Conservation (phyloP, 1,140 invertebrate genomes). For the Adoxophyes honmai region DNA sequence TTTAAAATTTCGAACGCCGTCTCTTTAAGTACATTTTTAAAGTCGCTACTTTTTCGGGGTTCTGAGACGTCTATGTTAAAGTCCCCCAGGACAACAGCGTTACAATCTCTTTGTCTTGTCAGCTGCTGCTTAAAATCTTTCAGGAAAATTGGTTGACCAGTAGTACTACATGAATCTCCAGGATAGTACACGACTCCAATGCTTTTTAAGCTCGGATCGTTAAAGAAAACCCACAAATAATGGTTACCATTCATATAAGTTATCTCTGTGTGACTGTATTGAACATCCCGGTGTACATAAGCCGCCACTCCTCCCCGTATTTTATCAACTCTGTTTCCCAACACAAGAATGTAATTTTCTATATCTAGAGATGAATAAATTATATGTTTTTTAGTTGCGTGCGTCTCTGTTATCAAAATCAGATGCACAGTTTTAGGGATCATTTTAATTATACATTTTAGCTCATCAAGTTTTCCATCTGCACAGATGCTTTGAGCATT, state of each 20-base stretch:
- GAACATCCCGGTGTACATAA: conserved; percentile 15
- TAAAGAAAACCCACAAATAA: conserved; percentile 20
- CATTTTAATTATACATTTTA: conserved; percentile 18
- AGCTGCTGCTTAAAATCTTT: conserved; percentile 11
- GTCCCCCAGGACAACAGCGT: conserved; percentile 19
- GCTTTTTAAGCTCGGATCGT: conserved; percentile 2
- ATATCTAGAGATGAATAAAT: not conserved
- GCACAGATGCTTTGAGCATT: conserved; percentile 23
- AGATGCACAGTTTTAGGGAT: conserved; percentile 5
- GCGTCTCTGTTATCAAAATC: conserved; percentile 20
- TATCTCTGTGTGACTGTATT: not conserved
- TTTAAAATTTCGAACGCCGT: conserved; percentile 11
- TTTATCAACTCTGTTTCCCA: not conserved
- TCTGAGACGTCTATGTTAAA: conserved; percentile 21
- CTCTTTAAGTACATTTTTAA: conserved; percentile 1
- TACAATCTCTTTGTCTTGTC: conserved; percentile 4
- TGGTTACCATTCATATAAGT: conserved; percentile 1
- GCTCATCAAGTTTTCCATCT: conserved; percentile 27
- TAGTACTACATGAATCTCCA: too few species aligned
- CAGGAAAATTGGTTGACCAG: conserved; percentile 10
- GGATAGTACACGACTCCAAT: conserved; percentile 21
- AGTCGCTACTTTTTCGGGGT: not conserved
- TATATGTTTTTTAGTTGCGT: conserved; percentile 18
- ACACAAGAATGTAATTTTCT: not conserved
- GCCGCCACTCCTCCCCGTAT: conserved; percentile 20